phyloP scores from a whole-genome alignment of 1,140 invertebrate genomes.

The Oncopeltus fasciatus region DNA sequence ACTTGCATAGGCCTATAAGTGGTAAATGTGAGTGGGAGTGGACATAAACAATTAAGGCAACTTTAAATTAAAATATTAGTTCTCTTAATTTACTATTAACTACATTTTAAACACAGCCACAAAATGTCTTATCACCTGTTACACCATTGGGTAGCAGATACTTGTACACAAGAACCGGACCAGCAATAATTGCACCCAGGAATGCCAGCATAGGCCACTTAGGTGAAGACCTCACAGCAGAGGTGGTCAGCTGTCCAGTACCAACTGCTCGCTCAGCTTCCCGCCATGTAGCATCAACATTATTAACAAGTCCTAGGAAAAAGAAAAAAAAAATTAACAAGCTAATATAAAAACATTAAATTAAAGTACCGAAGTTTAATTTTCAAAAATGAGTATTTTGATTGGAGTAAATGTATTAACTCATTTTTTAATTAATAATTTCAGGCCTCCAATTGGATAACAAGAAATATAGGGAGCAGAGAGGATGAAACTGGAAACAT shows the following conservation, averaged over 20 bases:
- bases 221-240: slow-evolving; percentile 30
- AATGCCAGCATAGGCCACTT: slow-evolving; percentile 65
- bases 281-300: not conserved
- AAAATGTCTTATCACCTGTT: too few species aligned
- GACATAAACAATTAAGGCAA: too few species aligned
- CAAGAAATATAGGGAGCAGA: slow-evolving; percentile 28
- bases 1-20: too few species aligned
- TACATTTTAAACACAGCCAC: too few species aligned
- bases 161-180: slow-evolving; percentile 83
- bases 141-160: slow-evolving; percentile 18
- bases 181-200: slow-evolving; percentile 70
- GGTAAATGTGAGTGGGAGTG: too few species aligned
- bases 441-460: slow-evolving; percentile 12
- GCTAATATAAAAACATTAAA: slow-evolving; percentile 35
- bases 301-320: not conserved
- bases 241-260: slow-evolving; percentile 26
- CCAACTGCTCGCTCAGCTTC: not conserved
- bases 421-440: not conserved
- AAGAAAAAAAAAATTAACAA: too few species aligned
- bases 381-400: slow-evolving; percentile 40
- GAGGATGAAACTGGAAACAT: too few species aligned
- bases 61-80: too few species aligned
- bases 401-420: not conserved
- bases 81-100: too few species aligned
- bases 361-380: slow-evolving; percentile 36